These are phyloP conservation scores for Montipora sp. DNA, from an alignment of 64 coral and sea anemone species.

Conservation along the genomic window DNA sequence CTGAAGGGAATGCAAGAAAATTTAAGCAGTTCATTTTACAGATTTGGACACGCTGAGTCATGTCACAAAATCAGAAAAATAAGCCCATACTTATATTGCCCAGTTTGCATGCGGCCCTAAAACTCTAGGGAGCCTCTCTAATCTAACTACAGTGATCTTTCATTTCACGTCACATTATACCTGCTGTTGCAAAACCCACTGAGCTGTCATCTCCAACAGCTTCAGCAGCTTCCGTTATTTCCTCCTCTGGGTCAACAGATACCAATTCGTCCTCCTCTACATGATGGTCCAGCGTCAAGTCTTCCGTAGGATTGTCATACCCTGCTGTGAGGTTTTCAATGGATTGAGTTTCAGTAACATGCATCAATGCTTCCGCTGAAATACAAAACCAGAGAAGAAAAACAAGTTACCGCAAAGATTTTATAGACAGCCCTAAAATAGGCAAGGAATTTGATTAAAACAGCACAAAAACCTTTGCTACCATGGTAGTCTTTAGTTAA, in stretches of 20 bases:
- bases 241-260: neutral
- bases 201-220: neutral
- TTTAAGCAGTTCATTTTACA: no score
- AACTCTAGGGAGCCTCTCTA: no score
- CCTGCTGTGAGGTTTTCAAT: neutral
- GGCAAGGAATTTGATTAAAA: no score
- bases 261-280: constrained; percentile 15
- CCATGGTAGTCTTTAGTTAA: no score
- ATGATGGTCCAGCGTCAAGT: neutral
- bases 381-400: neutral
- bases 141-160: no score
- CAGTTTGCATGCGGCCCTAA: no score
- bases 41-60: no score
- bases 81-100: neutral
- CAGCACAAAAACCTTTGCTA: no score
- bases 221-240: constrained; percentile 17
- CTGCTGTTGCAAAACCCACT: neutral
- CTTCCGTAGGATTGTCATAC: neutral
- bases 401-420: no score
- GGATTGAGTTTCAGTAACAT: neutral
- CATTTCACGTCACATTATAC: neutral
- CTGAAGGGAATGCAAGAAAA: no score
- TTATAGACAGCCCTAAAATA: neutral
- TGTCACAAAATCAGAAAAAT: no score
- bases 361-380: constrained; percentile 14